Base-by-base conservation (phyloP, 2,797 vertebrate species). In the Nasua narica region DNA sequence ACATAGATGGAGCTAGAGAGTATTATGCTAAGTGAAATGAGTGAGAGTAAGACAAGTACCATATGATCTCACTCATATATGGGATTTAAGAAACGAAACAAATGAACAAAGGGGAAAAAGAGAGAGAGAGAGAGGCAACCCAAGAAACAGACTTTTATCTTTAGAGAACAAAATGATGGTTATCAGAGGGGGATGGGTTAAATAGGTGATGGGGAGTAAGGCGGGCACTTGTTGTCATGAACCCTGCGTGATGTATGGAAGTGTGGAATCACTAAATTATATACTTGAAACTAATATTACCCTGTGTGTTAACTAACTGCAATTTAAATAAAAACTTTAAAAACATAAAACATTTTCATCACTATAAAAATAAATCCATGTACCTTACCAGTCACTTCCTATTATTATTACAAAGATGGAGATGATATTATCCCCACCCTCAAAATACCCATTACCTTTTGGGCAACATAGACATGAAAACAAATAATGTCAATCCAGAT, bases 361-460 rank as follows among this genome's bases (percentile, higher is more conserved):
- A 87, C n/a, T 70, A 83, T 82, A 37, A 76, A 83, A 90, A 92
- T 32, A 89, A 69, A 67, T 29, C 7, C 12, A 29, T 82, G 56
- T 35, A 56, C 29, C 58, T 83, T 83, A 87, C 62, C 10, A 91
- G 40, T 82, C 23, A 43, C 50, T 87, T 82, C 25, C 13, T 29
- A 62, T 88, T 87, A 86, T 78, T 78, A 95, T 84, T 72, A 72
- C 27, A 67, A 74, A 95, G 56, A 69, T 89, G 7, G 32, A 58
- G 56, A 83, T 82, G 23, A 67, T 72, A 87, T 67, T 1, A 0
- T 62, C 27, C 50, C 15, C 43, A 72, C 69, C 15, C 12, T 94
- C 70, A 87, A 87, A 91, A 60, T 40, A 78, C 13, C 95, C 58
- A 83, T 67, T 81, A 89, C 74, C 14, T 96, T 83, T 69, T 48